Percentiles rank a stretch among this genome's conserved stretches.
Evolutionary conservation across 2,113 vertebrate species (phyloP).

Genomic region (Mugil cephalus): DNA sequence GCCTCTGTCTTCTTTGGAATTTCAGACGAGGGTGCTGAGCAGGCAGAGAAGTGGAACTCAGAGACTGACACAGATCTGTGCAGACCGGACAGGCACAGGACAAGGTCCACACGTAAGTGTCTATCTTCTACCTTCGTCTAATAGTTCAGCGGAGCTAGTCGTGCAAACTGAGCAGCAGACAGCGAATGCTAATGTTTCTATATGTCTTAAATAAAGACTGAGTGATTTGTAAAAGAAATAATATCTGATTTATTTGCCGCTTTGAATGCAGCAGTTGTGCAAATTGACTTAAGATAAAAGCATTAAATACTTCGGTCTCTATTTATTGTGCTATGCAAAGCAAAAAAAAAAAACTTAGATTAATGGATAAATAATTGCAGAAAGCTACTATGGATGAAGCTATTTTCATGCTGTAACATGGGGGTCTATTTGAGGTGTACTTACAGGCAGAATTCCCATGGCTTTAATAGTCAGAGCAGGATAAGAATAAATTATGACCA

Average conservation of each 20-base stretch:
- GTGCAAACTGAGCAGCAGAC: slow-evolving; percentile 11
- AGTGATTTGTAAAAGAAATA: background rate
- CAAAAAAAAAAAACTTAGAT: slow-evolving; percentile 7
- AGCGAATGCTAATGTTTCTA: background rate
- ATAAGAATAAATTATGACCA: slow-evolving; percentile 82
- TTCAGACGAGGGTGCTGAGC: slow-evolving; percentile 87
- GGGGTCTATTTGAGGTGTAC: slow-evolving; percentile 60
- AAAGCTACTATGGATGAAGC: slow-evolving; percentile 27
- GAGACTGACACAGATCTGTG: slow-evolving; percentile 87
- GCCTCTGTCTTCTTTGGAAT: slow-evolving; percentile 92
- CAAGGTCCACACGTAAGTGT: slow-evolving; percentile 93
- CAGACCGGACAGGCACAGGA: slow-evolving; percentile 90
- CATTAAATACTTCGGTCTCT: background rate
- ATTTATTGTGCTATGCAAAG: background rate
- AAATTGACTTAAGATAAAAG: background rate
- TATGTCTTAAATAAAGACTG: slow-evolving; percentile 6
- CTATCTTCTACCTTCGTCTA: slow-evolving; percentile 39
- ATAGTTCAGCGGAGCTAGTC: slow-evolving; percentile 7
- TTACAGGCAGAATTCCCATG: slow-evolving; percentile 68
- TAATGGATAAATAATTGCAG: slow-evolving; percentile 20
- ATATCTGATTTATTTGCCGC: background rate
- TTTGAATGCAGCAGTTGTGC: background rate
- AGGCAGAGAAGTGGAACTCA: slow-evolving; percentile 85
- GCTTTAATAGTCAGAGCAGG: slow-evolving; percentile 68
- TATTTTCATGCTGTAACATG: slow-evolving; percentile 62